Conservation (phyloP, 2,888 invertebrate genomes). For the Thumatha senex region DNA sequence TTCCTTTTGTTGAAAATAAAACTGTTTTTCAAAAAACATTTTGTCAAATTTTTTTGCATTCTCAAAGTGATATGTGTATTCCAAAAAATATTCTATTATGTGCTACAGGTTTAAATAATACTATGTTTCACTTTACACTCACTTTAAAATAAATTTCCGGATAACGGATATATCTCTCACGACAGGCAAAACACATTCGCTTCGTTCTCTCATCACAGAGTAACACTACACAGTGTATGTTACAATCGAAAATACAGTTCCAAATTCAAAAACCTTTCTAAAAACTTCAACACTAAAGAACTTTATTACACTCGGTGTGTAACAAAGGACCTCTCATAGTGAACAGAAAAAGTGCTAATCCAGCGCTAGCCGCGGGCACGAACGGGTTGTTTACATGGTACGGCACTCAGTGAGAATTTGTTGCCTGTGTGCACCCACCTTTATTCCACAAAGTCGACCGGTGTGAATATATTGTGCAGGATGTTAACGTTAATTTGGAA, state of each 20-base stretch:
- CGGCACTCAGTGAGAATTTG: constrained; percentile 39
- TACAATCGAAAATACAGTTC: background rate
- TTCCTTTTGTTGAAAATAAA: no score
- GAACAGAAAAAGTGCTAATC: constrained; percentile 34
- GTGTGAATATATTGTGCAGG: background rate
- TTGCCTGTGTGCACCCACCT: constrained; percentile 5
- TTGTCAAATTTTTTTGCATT: no score
- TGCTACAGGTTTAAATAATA: no score
- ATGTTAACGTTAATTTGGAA: background rate
- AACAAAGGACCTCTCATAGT: constrained; percentile 10
- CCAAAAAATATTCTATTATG: no score
- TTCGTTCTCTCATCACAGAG: background rate
- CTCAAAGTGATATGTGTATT: no score
- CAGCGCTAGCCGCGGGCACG: constrained; percentile 38
- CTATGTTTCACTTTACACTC: no score
- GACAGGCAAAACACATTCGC: background rate
- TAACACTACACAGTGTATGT: background rate
- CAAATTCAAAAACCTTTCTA: constrained; percentile 6
- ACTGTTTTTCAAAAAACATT: no score
- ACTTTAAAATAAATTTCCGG: background rate
- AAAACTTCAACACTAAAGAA: constrained; percentile 9
- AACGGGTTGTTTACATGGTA: constrained; percentile 50
- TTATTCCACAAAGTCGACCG: constrained; percentile 10
- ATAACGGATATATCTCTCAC: background rate
- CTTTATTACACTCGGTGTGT: constrained; percentile 9